Percentiles rank a stretch among this genome's conserved stretches.
These are phyloP conservation scores for Diplosoma virens DNA, from an alignment of 23 tunicate species.

Conservation along the genomic window DNA sequence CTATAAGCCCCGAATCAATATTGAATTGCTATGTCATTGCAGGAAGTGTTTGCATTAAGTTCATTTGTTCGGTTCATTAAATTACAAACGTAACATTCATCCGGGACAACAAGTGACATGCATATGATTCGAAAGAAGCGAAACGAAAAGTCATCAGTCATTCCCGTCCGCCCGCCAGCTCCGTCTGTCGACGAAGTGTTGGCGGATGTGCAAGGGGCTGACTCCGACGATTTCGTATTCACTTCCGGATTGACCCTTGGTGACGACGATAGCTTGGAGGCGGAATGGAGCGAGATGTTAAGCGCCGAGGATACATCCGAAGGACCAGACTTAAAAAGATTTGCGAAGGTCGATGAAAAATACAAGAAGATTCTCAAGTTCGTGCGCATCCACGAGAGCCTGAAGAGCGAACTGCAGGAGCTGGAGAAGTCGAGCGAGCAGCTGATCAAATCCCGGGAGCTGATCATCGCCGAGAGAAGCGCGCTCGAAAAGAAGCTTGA, in stretches of 20 bases:
- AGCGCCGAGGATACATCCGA: not conserved
- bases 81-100: too few species aligned
- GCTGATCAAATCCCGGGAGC: not conserved
- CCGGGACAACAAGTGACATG: not conserved
- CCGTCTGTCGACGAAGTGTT: slow-evolving; percentile 7
- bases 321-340: not conserved
- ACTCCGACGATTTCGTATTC: slow-evolving; percentile 9
- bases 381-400: not conserved
- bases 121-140: slow-evolving; percentile 13
- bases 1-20: too few species aligned
- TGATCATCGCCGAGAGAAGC: not conserved
- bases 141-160: not conserved
- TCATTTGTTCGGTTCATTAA: too few species aligned
- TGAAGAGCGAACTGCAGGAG: not conserved
- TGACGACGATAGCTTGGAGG: not conserved
- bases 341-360: slow-evolving; percentile 9
- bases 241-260: not conserved
- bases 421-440: not conserved
- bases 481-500: not conserved
- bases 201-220: not conserved
- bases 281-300: not conserved
- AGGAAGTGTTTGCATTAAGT: too few species aligned
- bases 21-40: too few species aligned
- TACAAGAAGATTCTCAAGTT: slow-evolving; percentile 1
- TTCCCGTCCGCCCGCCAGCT: slow-evolving; percentile 18